Evolutionary conservation across 2,113 vertebrate species (phyloP), one percentile per base, ranked within the genome.

Genomic region (Artemisiospiza belli): DNA sequence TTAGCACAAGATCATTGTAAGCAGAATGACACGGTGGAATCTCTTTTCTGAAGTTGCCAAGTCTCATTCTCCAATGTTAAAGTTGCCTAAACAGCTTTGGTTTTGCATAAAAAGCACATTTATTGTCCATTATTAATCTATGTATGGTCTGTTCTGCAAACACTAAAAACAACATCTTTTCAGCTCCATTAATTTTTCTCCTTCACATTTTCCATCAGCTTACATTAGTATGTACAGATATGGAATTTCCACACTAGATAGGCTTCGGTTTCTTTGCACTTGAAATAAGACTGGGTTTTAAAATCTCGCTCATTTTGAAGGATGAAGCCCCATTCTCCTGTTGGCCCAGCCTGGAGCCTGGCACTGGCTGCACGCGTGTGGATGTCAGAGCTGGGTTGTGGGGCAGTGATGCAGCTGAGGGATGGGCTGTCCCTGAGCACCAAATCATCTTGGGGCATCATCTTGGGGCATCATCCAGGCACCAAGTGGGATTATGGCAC

Each of bases 321-420:
- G 33, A 80, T 30, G 31, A 43, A 70, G 16, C 7, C 5, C 7
- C 15, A 2, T 20, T 19, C 11, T 28, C 10, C 6, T 5, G 2
- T 20, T 47, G 27, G 6, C 21, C 24, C 57, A 69, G 27, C 15
- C 46, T 57, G 44, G 5, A 73, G 15, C 7, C 49, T 63, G 16
- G 13, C 75, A n/a, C 12, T 9, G 22, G 33, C 23, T 54, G 21
- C 3, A 1, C 0, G 0, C 12, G 15, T 49, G 37, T 6, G 8
- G 6, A 22, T 9, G n/a, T 9, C 62, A 70, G 17, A 0, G 0
- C 2, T 13, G 61, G 47, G 30, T 13, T 55, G 22, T 11, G 39
- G 33, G 46, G 21, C 5, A 12, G 39, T 8, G 75, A 17, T 51
- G 30, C 33, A 47, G 30, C 39, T 43, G 27, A 61, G 23, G 52